Evolutionary conservation across 2,797 vertebrate species (phyloP).

Genomic region (Poeciliopsis turneri): DNA sequence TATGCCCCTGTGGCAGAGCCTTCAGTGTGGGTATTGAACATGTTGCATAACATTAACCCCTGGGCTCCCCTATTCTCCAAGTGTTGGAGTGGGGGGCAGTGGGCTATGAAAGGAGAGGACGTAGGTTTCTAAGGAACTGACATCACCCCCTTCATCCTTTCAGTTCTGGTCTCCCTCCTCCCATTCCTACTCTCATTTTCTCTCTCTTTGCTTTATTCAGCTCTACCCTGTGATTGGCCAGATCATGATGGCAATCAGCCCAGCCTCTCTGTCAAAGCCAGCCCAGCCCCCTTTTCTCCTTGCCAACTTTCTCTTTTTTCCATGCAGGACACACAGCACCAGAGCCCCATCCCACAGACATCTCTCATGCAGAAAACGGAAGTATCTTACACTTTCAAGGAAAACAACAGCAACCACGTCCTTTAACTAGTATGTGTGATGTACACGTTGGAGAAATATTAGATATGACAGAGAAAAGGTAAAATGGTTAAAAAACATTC

Average conservation of each 20-base stretch:
- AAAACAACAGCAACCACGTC: constrained; percentile 37
- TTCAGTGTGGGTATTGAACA: constrained; percentile 74
- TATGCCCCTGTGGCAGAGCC: constrained; percentile 72
- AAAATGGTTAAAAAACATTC: background rate
- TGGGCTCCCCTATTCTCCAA: constrained; percentile 79
- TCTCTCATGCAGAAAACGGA: constrained; percentile 59
- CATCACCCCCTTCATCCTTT: constrained; percentile 79
- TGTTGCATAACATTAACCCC: constrained; percentile 88
- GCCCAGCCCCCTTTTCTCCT: constrained; percentile 46
- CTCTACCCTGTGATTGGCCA: constrained; percentile 80
- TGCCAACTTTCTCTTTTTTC: constrained; percentile 53
- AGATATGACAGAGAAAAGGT: background rate
- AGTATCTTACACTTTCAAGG: constrained; percentile 50
- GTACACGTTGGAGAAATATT: constrained; percentile 5
- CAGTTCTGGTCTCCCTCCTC: constrained; percentile 61
- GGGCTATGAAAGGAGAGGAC: constrained; percentile 60
- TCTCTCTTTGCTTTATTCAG: constrained; percentile 77
- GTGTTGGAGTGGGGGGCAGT: constrained; percentile 52
- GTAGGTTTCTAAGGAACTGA: constrained; percentile 82
- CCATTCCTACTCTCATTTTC: constrained; percentile 68
- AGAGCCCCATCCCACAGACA: constrained; percentile 49
- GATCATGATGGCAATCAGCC: constrained; percentile 81
- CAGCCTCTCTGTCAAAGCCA: constrained; percentile 74
- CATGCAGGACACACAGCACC: constrained; percentile 52
- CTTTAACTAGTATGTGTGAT: background rate